Base-by-base conservation (phyloP, 2,888 invertebrate species). In the Calliopum simillimum region DNA sequence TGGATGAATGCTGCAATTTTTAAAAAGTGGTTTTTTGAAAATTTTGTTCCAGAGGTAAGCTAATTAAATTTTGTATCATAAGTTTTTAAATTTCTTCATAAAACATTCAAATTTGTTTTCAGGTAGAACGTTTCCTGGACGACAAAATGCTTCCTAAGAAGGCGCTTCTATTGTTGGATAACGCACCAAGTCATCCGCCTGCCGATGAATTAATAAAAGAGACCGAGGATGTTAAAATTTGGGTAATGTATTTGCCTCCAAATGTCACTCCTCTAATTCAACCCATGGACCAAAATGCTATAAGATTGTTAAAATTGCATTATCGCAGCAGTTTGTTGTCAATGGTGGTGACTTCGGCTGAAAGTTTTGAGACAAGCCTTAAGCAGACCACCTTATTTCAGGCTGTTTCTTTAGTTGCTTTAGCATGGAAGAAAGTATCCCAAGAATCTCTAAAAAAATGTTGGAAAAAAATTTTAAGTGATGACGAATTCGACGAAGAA, bases 241-340 rank as follows among this genome's bases (percentile, higher is more conserved):
- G 16, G 66, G 70, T 59, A 47, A 44, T 70, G 55, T 69, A 64
- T 63, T 55, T 69, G 69, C 64, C 59, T 59, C 55, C 53, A 21
- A 65, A 65, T 47, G 59, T 59, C 33, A 59, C 67, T n/a, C 19
- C 59, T 21, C 16, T 62, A 3, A 53, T 62, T 25, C 62, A 62
- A 16, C 25, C 55, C 62, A 69, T 69, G 55, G 33, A 56, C 46
- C 63, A 69, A 43, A 62, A 69, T 56, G 69, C 21, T 55, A 62
- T 62, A 53, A 53, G 55, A 55, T 44, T 68, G 23, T 58, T 63
- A 47, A 56, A 69, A 19, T 47, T 69, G 21, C 58, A 69, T 58
- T 64, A 64, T 14, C 63, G 58, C 49, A 69, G 64, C 47, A 69
- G 69, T 2, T 58, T 69, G 13, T 58, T 64, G 58, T 69, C 69